These are phyloP conservation scores for Drosophila aff. DNA, from an alignment of 1,140 invertebrate species.

Conservation along the genomic window DNA sequence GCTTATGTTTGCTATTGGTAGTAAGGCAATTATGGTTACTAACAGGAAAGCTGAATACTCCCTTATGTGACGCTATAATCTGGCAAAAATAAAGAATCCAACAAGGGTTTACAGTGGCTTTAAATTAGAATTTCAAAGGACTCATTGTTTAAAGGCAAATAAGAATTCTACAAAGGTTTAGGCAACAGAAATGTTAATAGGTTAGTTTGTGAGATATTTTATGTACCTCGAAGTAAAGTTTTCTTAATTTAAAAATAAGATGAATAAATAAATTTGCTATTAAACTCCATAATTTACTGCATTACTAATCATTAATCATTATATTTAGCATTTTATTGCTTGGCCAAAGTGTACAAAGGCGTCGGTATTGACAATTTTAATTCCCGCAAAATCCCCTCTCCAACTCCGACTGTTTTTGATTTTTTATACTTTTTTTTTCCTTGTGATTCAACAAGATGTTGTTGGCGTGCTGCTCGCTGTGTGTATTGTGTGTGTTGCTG, in stretches of 20 bases:
- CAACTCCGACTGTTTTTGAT: slow-evolving; percentile 35
- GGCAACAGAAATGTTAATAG: neutral
- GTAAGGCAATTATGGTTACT: slow-evolving; percentile 7
- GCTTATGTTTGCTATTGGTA: slow-evolving; percentile 4
- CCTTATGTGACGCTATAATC: neutral
- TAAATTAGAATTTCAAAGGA: neutral
- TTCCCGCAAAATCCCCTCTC: slow-evolving; percentile 4
- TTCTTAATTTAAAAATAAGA: too few relatives aligned
- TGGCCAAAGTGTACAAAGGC: slow-evolving; percentile 30
- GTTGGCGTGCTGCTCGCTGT: slow-evolving; percentile 36
- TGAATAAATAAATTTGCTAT: neutral
- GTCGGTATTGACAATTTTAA: slow-evolving; percentile 38
- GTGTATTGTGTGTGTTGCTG: slow-evolving; percentile 13
- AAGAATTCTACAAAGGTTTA: neutral
- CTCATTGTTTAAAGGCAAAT: neutral
- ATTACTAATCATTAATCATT: neutral
- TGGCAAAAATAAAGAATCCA: neutral
- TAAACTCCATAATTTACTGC: neutral
- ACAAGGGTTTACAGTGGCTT: neutral
- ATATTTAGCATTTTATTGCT: neutral
- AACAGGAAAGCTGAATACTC: slow-evolving; percentile 2
- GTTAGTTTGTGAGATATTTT: neutral
- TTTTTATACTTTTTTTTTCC: slow-evolving; percentile 36
- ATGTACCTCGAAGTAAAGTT: neutral
- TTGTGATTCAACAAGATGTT: slow-evolving; percentile 79